Conservation (phyloP, 2,797 vertebrate genomes). For the Lacerta agilis region DNA sequence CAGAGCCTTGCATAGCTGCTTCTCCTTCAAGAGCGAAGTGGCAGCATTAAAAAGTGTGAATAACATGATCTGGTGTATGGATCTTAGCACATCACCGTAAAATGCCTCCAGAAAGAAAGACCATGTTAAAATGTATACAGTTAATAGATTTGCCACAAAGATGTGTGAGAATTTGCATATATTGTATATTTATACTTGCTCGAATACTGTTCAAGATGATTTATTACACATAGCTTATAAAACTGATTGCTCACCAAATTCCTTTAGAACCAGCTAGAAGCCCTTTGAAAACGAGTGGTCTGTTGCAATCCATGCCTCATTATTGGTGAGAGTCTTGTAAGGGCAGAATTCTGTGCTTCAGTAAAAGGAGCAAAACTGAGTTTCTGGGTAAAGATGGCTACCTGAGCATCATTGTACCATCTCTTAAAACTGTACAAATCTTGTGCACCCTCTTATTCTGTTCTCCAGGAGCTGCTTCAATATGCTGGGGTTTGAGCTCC, state of each 20-base stretch:
- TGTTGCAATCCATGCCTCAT: background rate
- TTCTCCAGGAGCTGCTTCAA: background rate
- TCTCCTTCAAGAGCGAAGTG: background rate
- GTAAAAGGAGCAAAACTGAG: background rate
- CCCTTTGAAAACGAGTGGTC: background rate
- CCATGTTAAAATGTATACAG: background rate
- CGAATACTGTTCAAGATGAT: background rate
- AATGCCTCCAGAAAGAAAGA: background rate
- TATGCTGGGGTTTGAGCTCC: background rate
- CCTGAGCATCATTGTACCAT: background rate
- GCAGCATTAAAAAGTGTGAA: background rate
- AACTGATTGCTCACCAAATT: background rate
- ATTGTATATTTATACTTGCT: background rate
- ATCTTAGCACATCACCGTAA: background rate
- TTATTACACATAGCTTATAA: background rate
- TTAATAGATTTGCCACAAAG: conserved; percentile 1
- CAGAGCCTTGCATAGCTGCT: background rate
- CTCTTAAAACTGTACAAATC: background rate
- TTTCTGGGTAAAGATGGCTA: background rate
- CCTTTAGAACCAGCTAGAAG: background rate
- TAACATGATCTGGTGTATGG: background rate
- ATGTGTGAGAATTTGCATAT: background rate
- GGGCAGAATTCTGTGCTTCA: background rate
- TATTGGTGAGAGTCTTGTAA: background rate
- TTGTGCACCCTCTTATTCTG: background rate